Conservation (phyloP, 2,888 invertebrate species). For the Julus scanicus region DNA sequence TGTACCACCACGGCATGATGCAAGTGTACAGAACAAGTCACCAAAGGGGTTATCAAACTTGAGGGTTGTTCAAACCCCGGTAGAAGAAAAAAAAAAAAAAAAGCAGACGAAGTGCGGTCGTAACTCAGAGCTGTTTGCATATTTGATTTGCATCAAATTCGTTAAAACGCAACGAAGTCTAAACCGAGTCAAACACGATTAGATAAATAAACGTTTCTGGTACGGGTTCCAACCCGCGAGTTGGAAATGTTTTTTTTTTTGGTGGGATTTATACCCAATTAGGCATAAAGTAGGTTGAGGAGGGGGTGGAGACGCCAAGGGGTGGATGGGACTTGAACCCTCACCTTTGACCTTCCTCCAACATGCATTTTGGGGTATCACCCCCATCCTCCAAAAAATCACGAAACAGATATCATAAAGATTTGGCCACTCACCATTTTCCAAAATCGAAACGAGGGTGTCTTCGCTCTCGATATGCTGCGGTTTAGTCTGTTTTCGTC, state of each 20-base stretch:
- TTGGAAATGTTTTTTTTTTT: background rate
- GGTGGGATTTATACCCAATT: background rate
- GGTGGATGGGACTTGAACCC: background rate
- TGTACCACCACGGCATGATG: background rate
- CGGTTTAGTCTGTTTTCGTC: constrained; percentile 55
- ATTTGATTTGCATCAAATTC: constrained; percentile 53
- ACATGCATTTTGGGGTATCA: background rate
- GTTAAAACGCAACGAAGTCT: constrained; percentile 30
- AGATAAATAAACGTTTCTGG: constrained; percentile 23
- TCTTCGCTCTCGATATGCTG: constrained; percentile 55
- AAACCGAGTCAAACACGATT: constrained; percentile 43
- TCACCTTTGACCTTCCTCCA: background rate
- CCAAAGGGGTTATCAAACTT: constrained; percentile 45
- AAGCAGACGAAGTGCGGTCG: background rate
- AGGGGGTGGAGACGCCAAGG: background rate
- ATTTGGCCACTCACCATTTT: constrained; percentile 46
- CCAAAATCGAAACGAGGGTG: constrained; percentile 51
- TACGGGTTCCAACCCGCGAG: background rate
- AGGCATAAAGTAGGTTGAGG: background rate
- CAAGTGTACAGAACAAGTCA: background rate
- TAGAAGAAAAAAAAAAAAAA: background rate
- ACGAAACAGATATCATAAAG: no score
- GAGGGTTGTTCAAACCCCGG: background rate
- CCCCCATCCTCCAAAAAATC: background rate
- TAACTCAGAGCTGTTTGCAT: constrained; percentile 50